Evolutionary conservation across 2,888 invertebrate genomes (phyloP).

Genomic region (Cepaea hortensis): DNA sequence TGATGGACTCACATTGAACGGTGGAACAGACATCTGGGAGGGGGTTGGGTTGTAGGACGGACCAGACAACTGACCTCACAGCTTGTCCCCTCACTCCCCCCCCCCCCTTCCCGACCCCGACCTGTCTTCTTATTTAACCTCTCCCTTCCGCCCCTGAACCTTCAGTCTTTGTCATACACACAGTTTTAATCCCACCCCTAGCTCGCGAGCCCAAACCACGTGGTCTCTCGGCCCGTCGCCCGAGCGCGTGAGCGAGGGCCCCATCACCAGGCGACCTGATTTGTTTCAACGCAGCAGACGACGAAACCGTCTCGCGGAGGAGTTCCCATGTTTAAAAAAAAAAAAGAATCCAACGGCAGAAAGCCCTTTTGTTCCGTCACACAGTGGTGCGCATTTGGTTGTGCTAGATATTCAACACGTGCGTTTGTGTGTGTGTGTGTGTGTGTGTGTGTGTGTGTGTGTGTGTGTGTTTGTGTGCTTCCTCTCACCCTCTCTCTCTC

Average conservation of each 20-base stretch:
- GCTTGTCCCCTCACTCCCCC: neutral
- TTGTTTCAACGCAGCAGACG: slow-evolving; percentile 40
- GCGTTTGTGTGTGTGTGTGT: neutral
- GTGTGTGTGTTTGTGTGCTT: neutral
- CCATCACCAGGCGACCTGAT: slow-evolving; percentile 36
- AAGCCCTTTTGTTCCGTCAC: slow-evolving; percentile 37
- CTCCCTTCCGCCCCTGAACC: neutral
- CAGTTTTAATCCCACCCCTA: slow-evolving; percentile 20
- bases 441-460: neutral
- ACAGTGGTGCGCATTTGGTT: slow-evolving; percentile 29
- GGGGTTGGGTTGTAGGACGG: too few relatives aligned
- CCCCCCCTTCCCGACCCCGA: neutral
- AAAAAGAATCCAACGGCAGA: neutral
- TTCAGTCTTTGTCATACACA: neutral
- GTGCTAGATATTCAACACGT: slow-evolving; percentile 32
- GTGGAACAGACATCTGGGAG: too few relatives aligned
- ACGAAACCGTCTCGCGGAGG: slow-evolving; percentile 30
- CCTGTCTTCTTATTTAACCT: neutral
- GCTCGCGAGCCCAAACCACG: slow-evolving; percentile 26
- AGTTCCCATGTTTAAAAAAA: neutral
- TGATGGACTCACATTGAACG: too few relatives aligned
- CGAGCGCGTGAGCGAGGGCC: slow-evolving; percentile 40
- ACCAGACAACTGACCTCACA: too few relatives aligned
- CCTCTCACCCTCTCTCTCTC: slow-evolving; percentile 9
- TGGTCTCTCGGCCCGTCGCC: slow-evolving; percentile 18